These are phyloP conservation scores for Erpetoichthys calabaricus DNA, from an alignment of 2,797 vertebrate genomes.

Conservation along the genomic window DNA sequence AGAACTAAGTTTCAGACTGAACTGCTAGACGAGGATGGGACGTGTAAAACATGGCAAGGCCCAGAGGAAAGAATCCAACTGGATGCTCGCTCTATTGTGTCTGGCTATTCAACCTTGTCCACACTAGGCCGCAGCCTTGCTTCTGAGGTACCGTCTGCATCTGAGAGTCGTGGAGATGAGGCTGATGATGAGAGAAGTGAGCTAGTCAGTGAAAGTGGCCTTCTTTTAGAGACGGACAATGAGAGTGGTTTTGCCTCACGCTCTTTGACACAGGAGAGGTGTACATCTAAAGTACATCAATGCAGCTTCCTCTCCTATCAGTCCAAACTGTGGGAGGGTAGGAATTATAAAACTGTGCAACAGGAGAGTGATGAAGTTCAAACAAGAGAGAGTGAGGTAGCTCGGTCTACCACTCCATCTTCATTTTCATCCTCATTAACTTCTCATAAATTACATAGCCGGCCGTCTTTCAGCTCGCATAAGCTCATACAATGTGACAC, in stretches of 20 bases:
- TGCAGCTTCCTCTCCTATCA: conserved; percentile 11
- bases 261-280: conserved; percentile 56
- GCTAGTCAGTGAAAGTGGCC: conserved; percentile 54
- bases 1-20: background rate
- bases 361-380: conserved; percentile 14
- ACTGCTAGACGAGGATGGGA: background rate
- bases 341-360: background rate
- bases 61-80: conserved; percentile 34
- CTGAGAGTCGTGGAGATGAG: conserved; percentile 69
- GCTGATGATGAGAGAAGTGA: conserved; percentile 88
- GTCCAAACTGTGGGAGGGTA: background rate
- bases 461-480: conserved; percentile 78
- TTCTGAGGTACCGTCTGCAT: conserved; percentile 39
- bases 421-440: conserved; percentile 45
- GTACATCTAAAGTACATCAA: conserved; percentile 24
- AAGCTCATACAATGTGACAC: conserved; percentile 90
- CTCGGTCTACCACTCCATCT: conserved; percentile 46
- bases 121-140: conserved; percentile 75
- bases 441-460: conserved; percentile 42
- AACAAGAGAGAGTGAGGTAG: background rate
- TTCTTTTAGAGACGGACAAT: conserved; percentile 73
- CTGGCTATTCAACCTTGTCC: conserved; percentile 90
- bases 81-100: conserved; percentile 83
- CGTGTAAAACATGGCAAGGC: conserved; percentile 8
- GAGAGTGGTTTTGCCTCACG: conserved; percentile 70